Base-by-base conservation (phyloP, 2,888 invertebrate genomes). In the Hypselothyrea guttata region DNA sequence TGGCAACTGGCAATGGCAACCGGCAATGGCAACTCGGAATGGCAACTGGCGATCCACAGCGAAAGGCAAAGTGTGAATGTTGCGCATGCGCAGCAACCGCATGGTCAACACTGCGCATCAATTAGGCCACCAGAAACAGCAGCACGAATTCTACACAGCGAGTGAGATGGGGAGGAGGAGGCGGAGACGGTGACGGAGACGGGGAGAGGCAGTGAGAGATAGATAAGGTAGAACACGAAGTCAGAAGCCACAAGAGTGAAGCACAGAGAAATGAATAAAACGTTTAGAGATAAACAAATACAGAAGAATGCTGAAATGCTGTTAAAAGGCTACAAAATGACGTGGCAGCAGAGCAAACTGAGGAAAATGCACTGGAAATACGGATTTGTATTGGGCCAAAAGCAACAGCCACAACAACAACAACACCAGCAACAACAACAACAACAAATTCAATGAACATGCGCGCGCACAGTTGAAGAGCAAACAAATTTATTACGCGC, bases 401-500 rank as follows among this genome's bases (percentile, higher is more conserved):
- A 8, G 7, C 57, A 33, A 7, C 30, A 31, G 12, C 72, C 54
- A 38, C 69, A 51, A 49, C 67, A 75, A 83, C 85, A 75, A 78
- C n/a, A 61, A 18, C 34, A 22, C 11, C 51, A 8, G 7, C 57
- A 33, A 7, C 30, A 31, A 15, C 72, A 59, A 38, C 69, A 51
- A 49, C 67, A 75, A 83, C 85, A 75, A 78, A 78, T 79, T 82
- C 82, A 82, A 79, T 86, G 86, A 86, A 86, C 87, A 82, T 84
- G 85, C 78, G 72, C 79, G 86, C 85, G 55, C 86, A 84, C 83
- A 82, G 86, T 85, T 83, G 86, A 73, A 84, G 86, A 84, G 87
- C 87, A 86, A 86, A 83, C 83, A 83, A 83, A 83, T 83, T 83
- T 83, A 83, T 83, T 83, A 86, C 83, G 83, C 83, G 87, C 87